Conservation (phyloP, 35 echinoderm and acorn worm species). For the Patiria miniata region DNA sequence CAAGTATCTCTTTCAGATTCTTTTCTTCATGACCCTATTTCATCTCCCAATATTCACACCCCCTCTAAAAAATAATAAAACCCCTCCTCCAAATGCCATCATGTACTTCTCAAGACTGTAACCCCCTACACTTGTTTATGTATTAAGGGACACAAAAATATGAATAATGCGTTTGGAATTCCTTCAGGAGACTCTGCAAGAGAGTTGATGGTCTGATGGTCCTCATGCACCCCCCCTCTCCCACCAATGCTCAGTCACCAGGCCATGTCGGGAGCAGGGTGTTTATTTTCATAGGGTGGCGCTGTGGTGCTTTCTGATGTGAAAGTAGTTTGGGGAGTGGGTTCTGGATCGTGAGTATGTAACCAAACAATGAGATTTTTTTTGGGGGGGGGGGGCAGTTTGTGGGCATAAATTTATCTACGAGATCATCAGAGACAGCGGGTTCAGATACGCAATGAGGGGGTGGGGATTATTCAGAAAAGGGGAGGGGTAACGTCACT, state of each 20-base stretch:
- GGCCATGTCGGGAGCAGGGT: neutral
- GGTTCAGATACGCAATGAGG: too few species aligned
- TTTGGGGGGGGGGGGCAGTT: neutral
- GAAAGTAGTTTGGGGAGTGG: neutral
- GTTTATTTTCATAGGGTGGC: constrained; percentile 22
- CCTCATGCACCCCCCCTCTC: neutral
- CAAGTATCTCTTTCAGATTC: too few species aligned
- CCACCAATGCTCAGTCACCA: neutral
- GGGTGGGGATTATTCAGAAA: too few species aligned
- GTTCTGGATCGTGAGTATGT: constrained; percentile 9
- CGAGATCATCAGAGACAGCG: too few species aligned
- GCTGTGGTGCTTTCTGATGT: neutral
- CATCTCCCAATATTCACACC: too few species aligned
- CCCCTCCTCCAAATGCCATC: too few species aligned
- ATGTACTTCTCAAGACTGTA: neutral
- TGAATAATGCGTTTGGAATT: constrained; percentile 29
- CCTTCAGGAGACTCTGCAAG: neutral
- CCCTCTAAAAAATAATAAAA: too few species aligned
- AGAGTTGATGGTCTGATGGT: neutral
- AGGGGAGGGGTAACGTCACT: too few species aligned
- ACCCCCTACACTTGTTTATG: neutral
- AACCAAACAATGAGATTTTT: constrained; percentile 16
- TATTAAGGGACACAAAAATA: neutral
- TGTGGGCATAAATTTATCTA: too few species aligned
- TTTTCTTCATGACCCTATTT: too few species aligned